Base-by-base conservation (phyloP, 2,888 invertebrate genomes). In the Agrochola litura region DNA sequence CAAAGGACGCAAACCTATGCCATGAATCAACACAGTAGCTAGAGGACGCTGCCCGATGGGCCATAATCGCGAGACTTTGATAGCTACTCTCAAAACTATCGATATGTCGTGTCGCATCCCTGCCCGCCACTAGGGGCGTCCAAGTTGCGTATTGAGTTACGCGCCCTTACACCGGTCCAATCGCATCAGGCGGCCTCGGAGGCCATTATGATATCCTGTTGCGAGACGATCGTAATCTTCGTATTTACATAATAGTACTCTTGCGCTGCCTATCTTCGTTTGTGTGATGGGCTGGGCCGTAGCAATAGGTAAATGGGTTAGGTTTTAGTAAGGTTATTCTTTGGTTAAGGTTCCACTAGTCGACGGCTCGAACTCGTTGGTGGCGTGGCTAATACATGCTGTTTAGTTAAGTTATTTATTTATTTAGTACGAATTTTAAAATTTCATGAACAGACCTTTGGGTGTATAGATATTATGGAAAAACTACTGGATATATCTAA, bases 101-200 rank as follows among this genome's bases (percentile, higher is more conserved):
- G 69, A 76, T 52, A 22, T 68, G 8, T 8, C 41, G 8, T 66
- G 8, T 66, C 86, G 64, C 92, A 86, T 80, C 92, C 52, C 92
- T 92, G 89, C 14, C 41, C 30, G 80, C 76, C 91, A 89, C 92
- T 81, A 89, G 92, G 92, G 94, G 92, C 93, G 95, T 95, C 95
- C 94, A 95, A 96, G 93, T 95, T 94, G 92, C 92, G 95, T 96
- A 96, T 96, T 94, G 94, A 96, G 95, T 96, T 96, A 96, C 95
- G 90, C 92, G 91, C 91, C 92, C 92, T 91, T 88, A 90, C 91
- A 89, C 90, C 92, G 90, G 93, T 92, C 95, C 94, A 94, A 95
- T 95, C 94, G 94, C 90, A 93, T 94, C 93, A 93, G 88, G 84
- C 88, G 87, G 86, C 89, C 91, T 85, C 76, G 46, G 89, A 90